Percentiles rank a stretch among this genome's conserved stretches.
Conservation (phyloP, 2,888 invertebrate species). For the Ophioninae sp. region DNA sequence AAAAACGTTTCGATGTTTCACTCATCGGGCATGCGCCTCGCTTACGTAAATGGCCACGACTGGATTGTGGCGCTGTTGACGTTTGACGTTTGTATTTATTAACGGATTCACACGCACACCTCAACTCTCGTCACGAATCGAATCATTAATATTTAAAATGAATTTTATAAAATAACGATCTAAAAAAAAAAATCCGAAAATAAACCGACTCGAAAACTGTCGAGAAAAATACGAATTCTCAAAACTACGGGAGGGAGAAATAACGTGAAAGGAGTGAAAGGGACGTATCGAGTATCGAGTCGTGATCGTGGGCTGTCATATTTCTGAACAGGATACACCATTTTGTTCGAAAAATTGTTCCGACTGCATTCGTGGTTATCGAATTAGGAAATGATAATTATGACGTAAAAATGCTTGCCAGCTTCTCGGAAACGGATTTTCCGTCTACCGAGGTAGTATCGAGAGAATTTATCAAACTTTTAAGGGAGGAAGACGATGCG, state of each 20-base stretch:
- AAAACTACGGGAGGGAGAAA: constrained; percentile 1
- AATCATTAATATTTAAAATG: constrained; percentile 63
- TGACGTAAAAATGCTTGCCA: not conserved
- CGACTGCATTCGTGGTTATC: no score
- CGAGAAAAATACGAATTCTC: not conserved
- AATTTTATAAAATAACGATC: constrained; percentile 50
- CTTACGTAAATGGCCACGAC: constrained; percentile 42
- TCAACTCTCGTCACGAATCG: constrained; percentile 65
- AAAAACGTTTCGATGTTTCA: not conserved
- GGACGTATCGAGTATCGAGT: no score
- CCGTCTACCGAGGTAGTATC: constrained; percentile 8
- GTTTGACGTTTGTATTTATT: constrained; percentile 28
- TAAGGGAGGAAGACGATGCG: not conserved
- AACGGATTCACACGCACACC: constrained; percentile 50
- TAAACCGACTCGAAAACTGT: not conserved
- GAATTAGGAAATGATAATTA: no score
- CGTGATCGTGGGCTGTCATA: no score
- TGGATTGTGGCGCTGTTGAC: constrained; percentile 37
- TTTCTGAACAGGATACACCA: no score
- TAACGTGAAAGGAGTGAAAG: no score
- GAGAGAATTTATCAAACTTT: constrained; percentile 5
- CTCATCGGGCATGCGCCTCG: constrained; percentile 41
- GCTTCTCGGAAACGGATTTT: not conserved
- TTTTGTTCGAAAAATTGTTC: no score
- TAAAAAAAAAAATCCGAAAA: constrained; percentile 42